Percentiles rank a stretch among this genome's conserved stretches.
These are phyloP conservation scores for Odontesthes bonariensis DNA, from an alignment of 2,113 vertebrate species.

Conservation along the genomic window DNA sequence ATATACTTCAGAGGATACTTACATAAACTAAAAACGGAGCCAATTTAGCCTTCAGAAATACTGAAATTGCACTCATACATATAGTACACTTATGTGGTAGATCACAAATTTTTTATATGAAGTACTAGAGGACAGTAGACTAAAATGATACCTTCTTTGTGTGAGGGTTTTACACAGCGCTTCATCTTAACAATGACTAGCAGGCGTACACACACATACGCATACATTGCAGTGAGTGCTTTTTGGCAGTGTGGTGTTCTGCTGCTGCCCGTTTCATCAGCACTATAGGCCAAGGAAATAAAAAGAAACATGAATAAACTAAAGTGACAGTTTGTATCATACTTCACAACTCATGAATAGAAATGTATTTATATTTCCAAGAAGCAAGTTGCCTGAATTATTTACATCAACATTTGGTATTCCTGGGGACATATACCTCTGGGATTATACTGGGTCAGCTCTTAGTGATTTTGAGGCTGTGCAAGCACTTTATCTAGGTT, in stretches of 20 bases:
- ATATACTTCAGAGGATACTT: too few species aligned
- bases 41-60: too few species aligned
- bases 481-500: not conserved
- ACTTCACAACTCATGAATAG: conserved; percentile 27
- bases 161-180: too few species aligned
- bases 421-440: not conserved
- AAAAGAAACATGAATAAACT: conserved; percentile 41
- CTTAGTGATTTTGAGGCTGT: not conserved
- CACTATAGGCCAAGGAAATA: conserved; percentile 28
- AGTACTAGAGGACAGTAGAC: too few species aligned
- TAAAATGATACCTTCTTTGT: too few species aligned
- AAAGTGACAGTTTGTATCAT: conserved; percentile 44
- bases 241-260: conserved; percentile 39
- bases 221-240: not conserved
- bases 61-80: too few species aligned
- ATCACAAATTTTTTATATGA: too few species aligned
- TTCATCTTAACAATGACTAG: too few species aligned
- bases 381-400: conserved; percentile 1
- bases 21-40: too few species aligned
- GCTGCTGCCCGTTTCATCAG: conserved; percentile 31
- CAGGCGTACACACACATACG: too few species aligned
- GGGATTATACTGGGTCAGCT: conserved; percentile 11
- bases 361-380: conserved; percentile 14
- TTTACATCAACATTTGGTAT: not conserved
- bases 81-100: too few species aligned